A percentile compares a stretch with the other conserved stretches of the same genome.
Conservation (phyloP, 2,113 vertebrate genomes). For the Ctenodactylus gundi region DNA sequence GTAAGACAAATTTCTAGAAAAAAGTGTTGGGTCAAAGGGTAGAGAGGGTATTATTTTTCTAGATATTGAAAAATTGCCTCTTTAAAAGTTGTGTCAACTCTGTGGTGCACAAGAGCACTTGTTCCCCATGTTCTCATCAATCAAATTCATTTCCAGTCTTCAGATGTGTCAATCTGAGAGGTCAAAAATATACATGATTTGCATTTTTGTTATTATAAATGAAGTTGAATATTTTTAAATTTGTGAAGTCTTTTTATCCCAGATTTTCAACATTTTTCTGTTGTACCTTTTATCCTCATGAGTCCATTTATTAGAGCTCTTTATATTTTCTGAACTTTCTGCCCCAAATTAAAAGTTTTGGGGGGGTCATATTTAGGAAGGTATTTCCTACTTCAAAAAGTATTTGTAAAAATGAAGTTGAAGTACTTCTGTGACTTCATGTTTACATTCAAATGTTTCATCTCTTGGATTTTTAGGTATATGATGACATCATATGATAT, state of each 20-base stretch:
- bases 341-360: neutral
- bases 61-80: neutral
- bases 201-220: neutral
- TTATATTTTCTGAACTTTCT: neutral
- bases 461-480: neutral
- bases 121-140: neutral
- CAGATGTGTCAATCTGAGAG: neutral
- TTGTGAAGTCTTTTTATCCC: neutral
- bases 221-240: neutral
- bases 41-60: neutral
- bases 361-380: neutral
- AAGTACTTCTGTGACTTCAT: neutral
- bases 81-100: neutral
- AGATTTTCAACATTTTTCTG: neutral
- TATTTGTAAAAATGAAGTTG: neutral
- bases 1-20: neutral
- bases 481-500: neutral
- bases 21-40: neutral
- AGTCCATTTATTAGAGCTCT: neutral
- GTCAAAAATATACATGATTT: neutral
- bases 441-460: conserved; percentile 39
- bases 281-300: neutral
- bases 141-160: neutral
- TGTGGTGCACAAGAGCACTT: neutral
- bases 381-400: neutral